Evolutionary conservation across 2,113 vertebrate species (phyloP), one percentile per base, ranked within the genome.

Genomic region (Pandion haliaetus): DNA sequence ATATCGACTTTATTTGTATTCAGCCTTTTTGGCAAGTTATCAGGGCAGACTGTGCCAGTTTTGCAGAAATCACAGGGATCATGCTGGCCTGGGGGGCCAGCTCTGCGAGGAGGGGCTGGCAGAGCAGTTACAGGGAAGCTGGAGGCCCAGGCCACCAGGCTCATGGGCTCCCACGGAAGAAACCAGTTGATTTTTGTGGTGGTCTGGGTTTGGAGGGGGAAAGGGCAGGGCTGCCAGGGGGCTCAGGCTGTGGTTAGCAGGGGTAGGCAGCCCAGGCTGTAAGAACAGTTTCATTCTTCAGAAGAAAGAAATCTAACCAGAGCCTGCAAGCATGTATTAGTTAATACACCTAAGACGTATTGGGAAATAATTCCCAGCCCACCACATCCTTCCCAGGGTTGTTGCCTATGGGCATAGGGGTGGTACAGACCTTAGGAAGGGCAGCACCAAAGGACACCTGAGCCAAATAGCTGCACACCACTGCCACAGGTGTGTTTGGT

Each of bases 401-500:
- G 72, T 32, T 88, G 44, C 11, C 72, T 10, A 0, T 8, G 23
- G 10, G 47, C 76, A 61, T 32, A 25, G 15, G 23, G 17, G 9
- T 54, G 63, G 32, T 20, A 42, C 38, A 69, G 63, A 24, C 2
- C 42, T 17, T 0, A 1, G n/a, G 28, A 62, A 83, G 12, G 8
- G 13, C 47, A 73, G 34, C 15, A 10, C 49, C 40, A 32, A 9
- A 42, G 44, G 10, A 55, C 8, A 42, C 13, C 59, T 14, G 34
- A 20, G 38, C 36, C 89, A 71, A 29, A 15, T 12, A 19, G 14
- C 45, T 31, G 28, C 69, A 42, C 44, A 49, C 12, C 11, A 1
- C 34, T 44, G 50, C 52, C 29, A 36, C 0, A 0, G 14, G 7
- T 5, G 21, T 2, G 8, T 31, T 40, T 47, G 44, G 29, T 38